phyloP scores from a whole-genome alignment of 2,113 vertebrate genomes.

The Chauna torquata region DNA sequence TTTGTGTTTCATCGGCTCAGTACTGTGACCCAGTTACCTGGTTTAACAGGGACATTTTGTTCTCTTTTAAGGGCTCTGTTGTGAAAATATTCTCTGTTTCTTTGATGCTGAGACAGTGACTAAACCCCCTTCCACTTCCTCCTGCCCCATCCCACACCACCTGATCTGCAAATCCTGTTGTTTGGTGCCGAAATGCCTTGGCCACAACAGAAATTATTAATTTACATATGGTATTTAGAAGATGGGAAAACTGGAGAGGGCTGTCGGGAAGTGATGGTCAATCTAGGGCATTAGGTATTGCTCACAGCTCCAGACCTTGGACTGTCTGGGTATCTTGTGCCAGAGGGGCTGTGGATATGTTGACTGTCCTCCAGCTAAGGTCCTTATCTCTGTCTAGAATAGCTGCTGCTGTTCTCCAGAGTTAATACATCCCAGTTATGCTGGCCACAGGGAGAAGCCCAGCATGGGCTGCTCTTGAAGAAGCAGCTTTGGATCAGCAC shows the following conservation, averaged over 20 bases:
- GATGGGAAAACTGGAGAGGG: neutral
- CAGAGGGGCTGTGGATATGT: neutral
- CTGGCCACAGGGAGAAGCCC: neutral
- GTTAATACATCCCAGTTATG: rapidly evolving
- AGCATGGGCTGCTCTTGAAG: neutral
- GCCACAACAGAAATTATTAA: neutral
- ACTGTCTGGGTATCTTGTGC: neutral
- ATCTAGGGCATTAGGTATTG: neutral
- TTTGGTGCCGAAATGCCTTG: neutral
- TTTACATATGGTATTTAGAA: neutral
- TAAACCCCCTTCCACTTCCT: neutral
- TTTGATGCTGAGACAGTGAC: neutral
- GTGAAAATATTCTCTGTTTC: neutral
- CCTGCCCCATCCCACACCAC: neutral
- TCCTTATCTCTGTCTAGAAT: neutral
- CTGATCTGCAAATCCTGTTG: neutral
- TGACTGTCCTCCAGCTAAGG: neutral
- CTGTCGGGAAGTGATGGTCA: neutral
- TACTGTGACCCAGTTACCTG: neutral
- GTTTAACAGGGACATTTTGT: neutral
- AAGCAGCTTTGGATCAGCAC: neutral
- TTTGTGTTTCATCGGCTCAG: neutral
- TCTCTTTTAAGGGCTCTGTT: neutral
- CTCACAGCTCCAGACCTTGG: neutral
- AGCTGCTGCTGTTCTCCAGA: neutral